phyloP scores from a whole-genome alignment of 2,113 vertebrate species.

The Mobula birostris region DNA sequence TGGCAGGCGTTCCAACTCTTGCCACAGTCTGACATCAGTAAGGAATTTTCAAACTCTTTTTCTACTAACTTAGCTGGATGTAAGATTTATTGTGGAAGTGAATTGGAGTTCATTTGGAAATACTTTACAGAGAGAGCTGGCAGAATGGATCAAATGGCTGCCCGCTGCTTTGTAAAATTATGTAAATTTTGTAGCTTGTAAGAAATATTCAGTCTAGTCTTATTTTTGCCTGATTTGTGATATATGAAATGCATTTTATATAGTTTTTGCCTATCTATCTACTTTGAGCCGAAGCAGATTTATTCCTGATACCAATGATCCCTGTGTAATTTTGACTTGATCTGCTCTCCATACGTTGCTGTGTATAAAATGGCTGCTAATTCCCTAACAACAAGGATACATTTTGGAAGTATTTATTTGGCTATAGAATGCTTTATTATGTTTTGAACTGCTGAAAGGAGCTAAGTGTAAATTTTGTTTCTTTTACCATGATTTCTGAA shows the following conservation, averaged over 20 bases:
- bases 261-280: background rate
- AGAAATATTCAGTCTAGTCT: background rate
- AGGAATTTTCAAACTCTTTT: conserved; percentile 41
- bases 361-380: background rate
- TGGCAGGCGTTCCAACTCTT: conserved; percentile 89
- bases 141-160: background rate
- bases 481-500: background rate
- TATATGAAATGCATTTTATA: too few species aligned
- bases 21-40: conserved; percentile 85
- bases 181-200: background rate
- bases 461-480: background rate
- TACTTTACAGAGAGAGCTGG: too few species aligned
- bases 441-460: background rate
- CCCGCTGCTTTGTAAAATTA: background rate
- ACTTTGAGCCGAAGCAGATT: background rate
- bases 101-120: background rate
- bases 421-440: background rate
- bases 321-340: background rate
- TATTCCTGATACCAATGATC: background rate
- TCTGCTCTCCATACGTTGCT: background rate
- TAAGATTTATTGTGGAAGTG: background rate
- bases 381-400: background rate
- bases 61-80: background rate
- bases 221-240: background rate
- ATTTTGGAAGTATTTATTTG: background rate